These are phyloP conservation scores for Adelphocoris suturalis DNA, from an alignment of 2,888 invertebrate species.

Conservation along the genomic window DNA sequence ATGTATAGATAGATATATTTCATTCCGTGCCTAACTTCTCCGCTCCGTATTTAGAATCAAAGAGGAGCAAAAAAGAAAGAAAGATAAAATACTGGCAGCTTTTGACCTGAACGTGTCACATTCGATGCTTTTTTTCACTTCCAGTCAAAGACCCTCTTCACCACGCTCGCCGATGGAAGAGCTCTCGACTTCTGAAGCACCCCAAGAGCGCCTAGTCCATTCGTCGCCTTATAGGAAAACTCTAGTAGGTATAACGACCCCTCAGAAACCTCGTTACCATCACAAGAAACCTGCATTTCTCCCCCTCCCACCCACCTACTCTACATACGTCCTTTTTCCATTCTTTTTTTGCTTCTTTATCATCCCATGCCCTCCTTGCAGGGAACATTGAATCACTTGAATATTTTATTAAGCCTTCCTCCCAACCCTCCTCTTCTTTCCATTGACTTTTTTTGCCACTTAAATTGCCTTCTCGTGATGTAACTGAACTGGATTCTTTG, in stretches of 20 bases:
- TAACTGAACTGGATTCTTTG: constrained; percentile 43
- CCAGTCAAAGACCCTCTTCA: not conserved
- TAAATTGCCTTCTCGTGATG: constrained; percentile 52
- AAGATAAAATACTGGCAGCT: not conserved
- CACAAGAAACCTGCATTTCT: not conserved
- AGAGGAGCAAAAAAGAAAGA: no score
- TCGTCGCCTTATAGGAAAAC: constrained; percentile 24
- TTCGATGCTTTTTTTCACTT: not conserved
- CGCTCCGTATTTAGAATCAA: no score
- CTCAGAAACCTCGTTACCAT: constrained; percentile 6
- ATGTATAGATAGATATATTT: no score
- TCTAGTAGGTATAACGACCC: constrained; percentile 29
- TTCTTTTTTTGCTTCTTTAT: not conserved
- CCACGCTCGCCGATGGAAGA: not conserved
- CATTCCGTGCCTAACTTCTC: no score
- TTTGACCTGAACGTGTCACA: not conserved
- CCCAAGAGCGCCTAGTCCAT: constrained; percentile 13
- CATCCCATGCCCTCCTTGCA: not conserved
- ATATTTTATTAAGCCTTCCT: constrained; percentile 54
- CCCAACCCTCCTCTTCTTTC: not conserved
- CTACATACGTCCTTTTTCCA: not conserved
- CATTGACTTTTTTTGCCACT: constrained; percentile 17
- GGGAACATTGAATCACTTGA: constrained; percentile 52
- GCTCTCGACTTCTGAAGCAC: constrained; percentile 11
- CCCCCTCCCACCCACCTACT: not conserved